A percentile compares a stretch with the other conserved stretches of the same genome.
phyloP scores from a whole-genome alignment of 2,888 invertebrate genomes.

The Orthosia gothica region DNA sequence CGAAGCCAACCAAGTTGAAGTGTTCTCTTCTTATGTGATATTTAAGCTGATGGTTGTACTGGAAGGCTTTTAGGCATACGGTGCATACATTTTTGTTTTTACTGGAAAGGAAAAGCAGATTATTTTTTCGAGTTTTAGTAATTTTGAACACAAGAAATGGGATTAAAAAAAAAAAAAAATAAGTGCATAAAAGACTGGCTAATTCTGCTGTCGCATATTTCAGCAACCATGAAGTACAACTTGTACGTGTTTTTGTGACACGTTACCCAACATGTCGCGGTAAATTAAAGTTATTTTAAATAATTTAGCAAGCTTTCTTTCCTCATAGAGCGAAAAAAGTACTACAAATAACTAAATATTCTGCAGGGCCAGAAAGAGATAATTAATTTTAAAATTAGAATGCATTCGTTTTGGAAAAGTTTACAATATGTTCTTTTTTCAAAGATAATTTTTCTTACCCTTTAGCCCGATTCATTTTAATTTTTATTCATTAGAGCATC shows the following conservation, averaged over 20 bases:
- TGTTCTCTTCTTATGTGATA: constrained; percentile 78
- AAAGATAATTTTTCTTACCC: constrained; percentile 6
- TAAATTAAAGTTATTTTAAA: no score
- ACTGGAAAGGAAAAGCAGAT: constrained; percentile 12
- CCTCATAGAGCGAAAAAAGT: no score
- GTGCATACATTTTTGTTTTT: constrained; percentile 64
- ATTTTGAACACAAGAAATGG: no score
- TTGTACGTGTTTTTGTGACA: no score
- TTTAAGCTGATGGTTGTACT: constrained; percentile 59
- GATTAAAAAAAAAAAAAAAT: no score
- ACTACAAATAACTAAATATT: neutral
- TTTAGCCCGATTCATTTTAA: neutral
- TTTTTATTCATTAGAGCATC: neutral
- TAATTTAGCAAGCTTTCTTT: no score
- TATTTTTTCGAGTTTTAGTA: neutral
- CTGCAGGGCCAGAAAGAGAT: neutral
- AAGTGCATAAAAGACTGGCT: neutral
- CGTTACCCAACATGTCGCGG: no score
- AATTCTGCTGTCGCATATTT: neutral
- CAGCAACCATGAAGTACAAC: neutral
- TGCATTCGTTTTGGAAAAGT: neutral
- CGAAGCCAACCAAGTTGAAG: constrained; percentile 73
- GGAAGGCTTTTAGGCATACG: constrained; percentile 71
- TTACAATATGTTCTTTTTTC: neutral
- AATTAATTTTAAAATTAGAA: neutral